Base-by-base conservation (phyloP, 2,888 invertebrate species). In the Apodemia hepburni region DNA sequence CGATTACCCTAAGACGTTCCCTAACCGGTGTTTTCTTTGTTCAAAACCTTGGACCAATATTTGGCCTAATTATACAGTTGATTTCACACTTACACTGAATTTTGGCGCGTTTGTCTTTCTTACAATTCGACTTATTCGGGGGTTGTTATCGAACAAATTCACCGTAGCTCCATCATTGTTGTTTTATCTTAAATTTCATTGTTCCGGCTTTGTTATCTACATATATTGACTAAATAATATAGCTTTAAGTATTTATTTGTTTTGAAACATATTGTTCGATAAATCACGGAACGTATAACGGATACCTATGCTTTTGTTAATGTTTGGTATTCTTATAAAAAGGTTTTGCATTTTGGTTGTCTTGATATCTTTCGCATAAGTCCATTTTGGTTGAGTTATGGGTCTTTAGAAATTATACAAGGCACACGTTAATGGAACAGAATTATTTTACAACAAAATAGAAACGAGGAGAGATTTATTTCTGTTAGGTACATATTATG, bases 11-110 rank as follows among this genome's bases (percentile, higher is more conserved):
- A 80, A 82, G 80, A 82, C 77, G 76, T 70, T 71, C 80, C 78
- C 79, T 75, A 69, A 78, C 78, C 78, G 71, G 71, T 82, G 81
- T 82, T 83, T 85, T 85, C 84, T 85, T 85, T 85, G 84, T 83
- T 81, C 72, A 75, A 74, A 79, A 72, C 78, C 77, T 72, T 78
- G 73, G 75, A 70, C 82, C 86, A 85, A 85, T 85, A 84, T 85
- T 84, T 84, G 81, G 73, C 69, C 80, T 78, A 83, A 84, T 85
- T 85, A 84, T 80, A 77, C 84, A 82, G 76, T 79, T 82, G 82
- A 85, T 85, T 85, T 85, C 83, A 82, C 84, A 82, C 84, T 82
- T 78, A 74, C 75, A 74, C 76, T 70, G 73, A 73, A 72, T 75
- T 73, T 69, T 63, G 66, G 67, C 65, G 64, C 71, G 78, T 80